Conservation (phyloP, 2,888 invertebrate species). For the Lycophotia porphyrea region DNA sequence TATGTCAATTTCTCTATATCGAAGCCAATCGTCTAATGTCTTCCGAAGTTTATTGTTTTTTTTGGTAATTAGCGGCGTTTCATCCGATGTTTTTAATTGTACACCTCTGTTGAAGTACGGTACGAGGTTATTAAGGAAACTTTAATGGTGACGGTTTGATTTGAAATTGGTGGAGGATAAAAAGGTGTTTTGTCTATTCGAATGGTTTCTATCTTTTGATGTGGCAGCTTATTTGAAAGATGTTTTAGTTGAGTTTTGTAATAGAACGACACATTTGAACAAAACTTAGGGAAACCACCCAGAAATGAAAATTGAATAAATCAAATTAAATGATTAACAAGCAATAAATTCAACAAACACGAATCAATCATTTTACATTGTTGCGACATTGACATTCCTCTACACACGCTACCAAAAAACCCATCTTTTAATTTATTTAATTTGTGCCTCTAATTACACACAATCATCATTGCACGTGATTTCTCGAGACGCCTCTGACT, state of each 20-base stretch:
- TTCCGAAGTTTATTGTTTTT: constrained; percentile 75
- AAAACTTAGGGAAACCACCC: too few species aligned
- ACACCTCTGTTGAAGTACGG: constrained; percentile 57
- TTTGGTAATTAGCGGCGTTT: constrained; percentile 77
- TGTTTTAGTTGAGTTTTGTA: not conserved
- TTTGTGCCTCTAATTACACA: constrained; percentile 87
- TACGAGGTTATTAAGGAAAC: constrained; percentile 58
- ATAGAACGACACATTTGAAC: not conserved
- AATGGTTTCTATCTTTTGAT: constrained; percentile 31
- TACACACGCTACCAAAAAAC: constrained; percentile 79
- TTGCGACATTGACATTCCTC: constrained; percentile 84
- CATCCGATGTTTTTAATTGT: constrained; percentile 74
- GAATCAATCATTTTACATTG: constrained; percentile 27
- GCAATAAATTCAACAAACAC: constrained; percentile 38
- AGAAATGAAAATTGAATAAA: not conserved
- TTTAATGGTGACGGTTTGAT: constrained; percentile 68
- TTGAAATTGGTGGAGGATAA: constrained; percentile 37
- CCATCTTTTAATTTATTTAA: constrained; percentile 85
- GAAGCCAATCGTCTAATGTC: constrained; percentile 72
- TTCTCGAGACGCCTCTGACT: constrained; percentile 84
- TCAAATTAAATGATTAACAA: constrained; percentile 22
- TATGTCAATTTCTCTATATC: constrained; percentile 84
- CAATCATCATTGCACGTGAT: constrained; percentile 83
- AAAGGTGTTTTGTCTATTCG: constrained; percentile 50
- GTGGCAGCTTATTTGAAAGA: not conserved